These are phyloP conservation scores for Mesoclemmys tuberculata DNA, from an alignment of 2,113 vertebrate species.

Conservation along the genomic window DNA sequence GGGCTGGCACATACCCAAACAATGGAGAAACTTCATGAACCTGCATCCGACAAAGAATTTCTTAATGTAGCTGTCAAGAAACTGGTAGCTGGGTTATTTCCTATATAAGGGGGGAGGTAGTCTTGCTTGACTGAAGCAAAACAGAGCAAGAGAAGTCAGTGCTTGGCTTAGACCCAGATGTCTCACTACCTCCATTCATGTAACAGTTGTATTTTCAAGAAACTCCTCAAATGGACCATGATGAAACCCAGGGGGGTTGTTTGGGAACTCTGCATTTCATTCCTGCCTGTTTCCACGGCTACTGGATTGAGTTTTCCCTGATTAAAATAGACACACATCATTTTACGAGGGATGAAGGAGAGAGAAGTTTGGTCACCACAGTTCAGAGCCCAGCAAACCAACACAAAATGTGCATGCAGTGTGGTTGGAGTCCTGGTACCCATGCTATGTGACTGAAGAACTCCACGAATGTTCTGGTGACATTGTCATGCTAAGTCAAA, in stretches of 20 bases:
- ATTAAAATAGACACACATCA: background rate
- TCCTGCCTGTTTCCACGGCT: background rate
- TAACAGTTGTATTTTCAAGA: background rate
- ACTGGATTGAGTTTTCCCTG: background rate
- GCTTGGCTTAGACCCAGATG: background rate
- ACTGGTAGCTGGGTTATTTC: constrained; percentile 26
- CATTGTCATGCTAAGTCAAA: background rate
- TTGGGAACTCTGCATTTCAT: background rate
- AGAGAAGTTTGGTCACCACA: background rate
- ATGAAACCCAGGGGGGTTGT: background rate
- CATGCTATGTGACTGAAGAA: background rate
- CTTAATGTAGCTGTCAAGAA: constrained; percentile 11
- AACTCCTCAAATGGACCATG: background rate
- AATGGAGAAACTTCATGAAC: background rate
- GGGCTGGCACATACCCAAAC: background rate
- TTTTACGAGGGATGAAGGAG: background rate
- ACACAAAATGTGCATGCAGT: background rate
- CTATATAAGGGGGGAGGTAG: constrained; percentile 13
- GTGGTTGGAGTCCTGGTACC: background rate
- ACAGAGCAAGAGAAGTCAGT: constrained; percentile 38
- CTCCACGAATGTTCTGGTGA: background rate
- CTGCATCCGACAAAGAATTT: background rate
- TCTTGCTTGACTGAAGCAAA: constrained; percentile 52
- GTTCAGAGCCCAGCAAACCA: background rate
- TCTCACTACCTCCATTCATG: background rate